Evolutionary conservation across 1,140 invertebrate species (phyloP).

Genomic region (Hesperophylax magnus): DNA sequence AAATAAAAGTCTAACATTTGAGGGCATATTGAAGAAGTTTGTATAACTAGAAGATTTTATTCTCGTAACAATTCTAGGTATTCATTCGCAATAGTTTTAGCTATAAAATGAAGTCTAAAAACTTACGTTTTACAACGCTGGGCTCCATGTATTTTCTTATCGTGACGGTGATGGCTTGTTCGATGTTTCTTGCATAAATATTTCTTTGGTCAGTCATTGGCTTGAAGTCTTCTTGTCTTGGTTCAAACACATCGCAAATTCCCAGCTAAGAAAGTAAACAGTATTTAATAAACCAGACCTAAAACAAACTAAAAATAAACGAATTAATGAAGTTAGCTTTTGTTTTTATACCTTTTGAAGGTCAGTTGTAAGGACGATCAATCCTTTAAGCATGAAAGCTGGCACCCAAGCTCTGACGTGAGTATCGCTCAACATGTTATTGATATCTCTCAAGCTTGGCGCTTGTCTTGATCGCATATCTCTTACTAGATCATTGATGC

Average conservation of each 20-base stretch:
- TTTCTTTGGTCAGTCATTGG: slow-evolving; percentile 81
- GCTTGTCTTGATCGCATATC: slow-evolving; percentile 66
- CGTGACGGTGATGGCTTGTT: slow-evolving; percentile 85
- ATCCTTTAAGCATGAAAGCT: slow-evolving; percentile 83
- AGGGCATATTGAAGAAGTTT: too few species aligned
- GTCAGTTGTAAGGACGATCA: slow-evolving; percentile 81
- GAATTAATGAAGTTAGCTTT: neutral
- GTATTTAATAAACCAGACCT: neutral
- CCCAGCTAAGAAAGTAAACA: slow-evolving; percentile 74
- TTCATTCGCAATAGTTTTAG: too few species aligned
- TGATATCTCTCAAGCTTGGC: slow-evolving; percentile 75
- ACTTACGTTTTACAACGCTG: slow-evolving; percentile 72
- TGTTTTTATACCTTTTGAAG: slow-evolving; percentile 79
- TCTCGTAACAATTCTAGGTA: too few species aligned
- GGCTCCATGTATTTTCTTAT: slow-evolving; percentile 80
- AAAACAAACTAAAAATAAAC: neutral
- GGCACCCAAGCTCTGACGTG: slow-evolving; percentile 83
- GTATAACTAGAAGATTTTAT: too few species aligned
- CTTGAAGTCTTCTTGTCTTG: slow-evolving; percentile 80
- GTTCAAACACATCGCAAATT: slow-evolving; percentile 83
- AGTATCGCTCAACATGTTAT: slow-evolving; percentile 76
- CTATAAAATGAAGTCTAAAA: neutral
- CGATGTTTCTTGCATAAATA: slow-evolving; percentile 84
- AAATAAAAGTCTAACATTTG: too few species aligned
- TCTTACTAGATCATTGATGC: slow-evolving; percentile 62